A percentile compares a stretch with the other conserved stretches of the same genome.
phyloP scores from a whole-genome alignment of 2,113 vertebrate species.

The Rutilus rutilus region DNA sequence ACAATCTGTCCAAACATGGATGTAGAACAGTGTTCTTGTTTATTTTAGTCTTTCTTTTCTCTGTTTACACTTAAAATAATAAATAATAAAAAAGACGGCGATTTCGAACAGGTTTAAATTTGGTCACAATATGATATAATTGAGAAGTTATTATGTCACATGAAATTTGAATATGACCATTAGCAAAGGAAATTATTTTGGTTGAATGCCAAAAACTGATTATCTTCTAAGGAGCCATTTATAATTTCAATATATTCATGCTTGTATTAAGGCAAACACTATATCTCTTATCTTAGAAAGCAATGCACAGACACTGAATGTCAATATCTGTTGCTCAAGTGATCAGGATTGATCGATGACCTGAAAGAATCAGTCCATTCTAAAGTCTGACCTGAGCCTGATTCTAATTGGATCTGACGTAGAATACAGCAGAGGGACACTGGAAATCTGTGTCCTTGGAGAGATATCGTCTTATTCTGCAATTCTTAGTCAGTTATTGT shows the following conservation, averaged over 20 bases:
- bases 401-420: conserved; percentile 3
- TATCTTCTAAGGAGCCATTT: background rate
- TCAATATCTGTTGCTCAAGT: background rate
- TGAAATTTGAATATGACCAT: too few relatives aligned
- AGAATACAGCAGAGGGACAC: background rate
- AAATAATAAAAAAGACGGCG: too few relatives aligned
- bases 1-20: background rate
- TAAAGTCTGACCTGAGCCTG: background rate
- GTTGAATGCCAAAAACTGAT: background rate
- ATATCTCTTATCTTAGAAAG: background rate
- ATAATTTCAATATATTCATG: background rate
- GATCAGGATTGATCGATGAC: conserved; percentile 10
- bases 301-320: background rate
- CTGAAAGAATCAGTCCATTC: background rate
- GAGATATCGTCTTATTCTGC: background rate
- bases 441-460: background rate
- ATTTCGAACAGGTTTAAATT: background rate
- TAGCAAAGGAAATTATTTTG: background rate
- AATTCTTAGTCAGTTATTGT: background rate
- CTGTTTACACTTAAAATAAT: background rate
- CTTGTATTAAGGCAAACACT: background rate
- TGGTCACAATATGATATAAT: background rate
- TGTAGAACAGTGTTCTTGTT: conserved; percentile 21
- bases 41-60: background rate
- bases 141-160: too few relatives aligned